These are phyloP conservation scores for Temnopleurus reevesii DNA, from an alignment of 53 echinoderm and acorn worm genomes.

Conservation along the genomic window DNA sequence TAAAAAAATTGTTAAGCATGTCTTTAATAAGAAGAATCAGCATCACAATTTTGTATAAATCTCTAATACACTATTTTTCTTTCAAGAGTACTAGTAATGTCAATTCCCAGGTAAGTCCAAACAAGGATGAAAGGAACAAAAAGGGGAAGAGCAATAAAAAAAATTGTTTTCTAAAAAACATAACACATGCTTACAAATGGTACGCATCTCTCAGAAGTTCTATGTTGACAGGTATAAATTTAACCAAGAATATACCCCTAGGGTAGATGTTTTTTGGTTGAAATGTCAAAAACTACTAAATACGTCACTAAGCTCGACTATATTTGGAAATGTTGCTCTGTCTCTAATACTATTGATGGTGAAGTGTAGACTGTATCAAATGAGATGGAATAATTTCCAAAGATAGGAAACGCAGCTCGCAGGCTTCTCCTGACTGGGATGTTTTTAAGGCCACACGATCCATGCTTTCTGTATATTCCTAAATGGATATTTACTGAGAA, in stretches of 20 bases:
- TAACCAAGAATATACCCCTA: neutral
- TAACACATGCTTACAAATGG: constrained; percentile 7
- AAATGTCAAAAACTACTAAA: constrained; percentile 57
- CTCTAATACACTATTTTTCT: no score
- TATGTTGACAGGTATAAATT: constrained; percentile 37
- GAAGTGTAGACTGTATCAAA: neutral
- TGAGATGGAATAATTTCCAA: constrained; percentile 21
- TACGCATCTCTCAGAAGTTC: constrained; percentile 18
- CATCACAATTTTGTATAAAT: no score
- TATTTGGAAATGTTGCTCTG: constrained; percentile 26
- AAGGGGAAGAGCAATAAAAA: neutral
- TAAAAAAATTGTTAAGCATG: no score
- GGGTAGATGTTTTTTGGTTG: constrained; percentile 13
- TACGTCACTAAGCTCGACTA: constrained; percentile 49
- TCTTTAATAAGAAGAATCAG: no score
- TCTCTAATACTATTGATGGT: constrained; percentile 13
- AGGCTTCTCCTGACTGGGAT: constrained; percentile 21
- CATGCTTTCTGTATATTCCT: no score
- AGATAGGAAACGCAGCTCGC: neutral
- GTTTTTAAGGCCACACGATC: neutral
- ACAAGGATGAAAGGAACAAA: neutral
- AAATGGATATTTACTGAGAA: no score
- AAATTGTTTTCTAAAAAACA: constrained; percentile 7
- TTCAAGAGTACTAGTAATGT: no score
- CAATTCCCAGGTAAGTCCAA: no score